Evolutionary conservation across 2,797 vertebrate genomes (phyloP), one percentile per base, ranked within the genome.

Genomic region (Anguilla obscura): DNA sequence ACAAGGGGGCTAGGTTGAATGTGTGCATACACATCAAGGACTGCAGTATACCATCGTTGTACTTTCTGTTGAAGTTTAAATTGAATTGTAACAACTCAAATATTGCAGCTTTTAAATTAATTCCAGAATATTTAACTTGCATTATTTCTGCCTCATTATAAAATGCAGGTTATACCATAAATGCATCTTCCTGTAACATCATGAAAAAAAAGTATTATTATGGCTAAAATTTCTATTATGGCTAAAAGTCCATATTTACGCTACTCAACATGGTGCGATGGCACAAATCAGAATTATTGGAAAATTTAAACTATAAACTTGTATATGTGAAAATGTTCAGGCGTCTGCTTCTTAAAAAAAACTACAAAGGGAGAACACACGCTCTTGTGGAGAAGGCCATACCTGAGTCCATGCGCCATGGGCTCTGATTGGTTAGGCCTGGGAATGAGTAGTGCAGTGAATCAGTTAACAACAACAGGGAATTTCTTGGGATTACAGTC

Each of bases 401-500:
- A 91, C 92, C 92, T 91, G 93, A 93, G 71, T 86, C 80, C 66
- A 82, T 90, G 92, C 91, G 91, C 88, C 86, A 87, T 91, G 58
- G 50, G n/a, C 88, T 92, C 84, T 58, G 91, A 94, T 94, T 95
- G 94, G 94, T 89, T 85, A 91, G 90, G 88, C 90, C 36, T 18
- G 89, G 89, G 90, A 91, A 90, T 83, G 89, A 93, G 93, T 36
- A 89, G 92, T 83, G 74, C 91, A 90, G 88, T 93, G 92, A 92
- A 91, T 91, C 91, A 93, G 91, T 89, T 91, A 94, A 94, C 83
- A 88, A 92, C 92, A 93, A 90, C 92, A 90, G 94, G 95, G 95
- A 94, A 94, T 95, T 92, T 92, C 89, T 91, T 92, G 91, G 93
- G 95, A 95, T 96, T 95, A 95, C 86, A 91, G 90, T 87, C 94